Evolutionary conservation across 1,140 invertebrate species (phyloP).

Genomic region (Drosophila nasuta): DNA sequence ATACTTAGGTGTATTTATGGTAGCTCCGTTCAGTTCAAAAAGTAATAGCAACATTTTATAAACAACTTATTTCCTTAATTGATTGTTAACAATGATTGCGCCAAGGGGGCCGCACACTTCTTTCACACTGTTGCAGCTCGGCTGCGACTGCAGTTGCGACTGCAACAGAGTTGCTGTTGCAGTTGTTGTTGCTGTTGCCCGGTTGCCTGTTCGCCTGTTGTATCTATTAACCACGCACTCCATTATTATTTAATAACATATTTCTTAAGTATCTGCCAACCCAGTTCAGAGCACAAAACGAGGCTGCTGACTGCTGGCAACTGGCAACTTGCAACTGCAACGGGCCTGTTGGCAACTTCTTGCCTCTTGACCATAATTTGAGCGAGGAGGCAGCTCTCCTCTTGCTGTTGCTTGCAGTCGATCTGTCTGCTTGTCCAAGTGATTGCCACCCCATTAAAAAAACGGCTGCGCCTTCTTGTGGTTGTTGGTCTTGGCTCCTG

Average conservation of each 20-base stretch:
- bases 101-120: slow-evolving; percentile 70
- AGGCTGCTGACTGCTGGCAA: slow-evolving; percentile 52
- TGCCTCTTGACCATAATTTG: slow-evolving; percentile 79
- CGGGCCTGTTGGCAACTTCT: slow-evolving; percentile 29
- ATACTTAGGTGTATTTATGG: slow-evolving; percentile 74
- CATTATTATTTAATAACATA: slow-evolving; percentile 84
- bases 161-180: slow-evolving; percentile 43
- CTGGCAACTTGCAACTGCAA: slow-evolving; percentile 34
- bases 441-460: slow-evolving; percentile 84
- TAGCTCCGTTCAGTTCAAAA: slow-evolving; percentile 50
- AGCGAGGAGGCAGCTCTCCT: slow-evolving; percentile 33
- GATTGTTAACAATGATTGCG: slow-evolving; percentile 84
- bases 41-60: slow-evolving; percentile 83
- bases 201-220: slow-evolving; percentile 55
- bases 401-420: too few species aligned
- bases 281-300: slow-evolving; percentile 80
- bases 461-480: slow-evolving; percentile 72
- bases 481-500: slow-evolving; percentile 67
- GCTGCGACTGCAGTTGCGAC: slow-evolving; percentile 12
- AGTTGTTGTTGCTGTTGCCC: slow-evolving; percentile 33
- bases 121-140: slow-evolving; percentile 54
- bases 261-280: slow-evolving; percentile 84
- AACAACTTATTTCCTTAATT: slow-evolving; percentile 84
- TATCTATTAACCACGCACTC: slow-evolving; percentile 83
- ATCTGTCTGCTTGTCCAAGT: slow-evolving; percentile 68